phyloP scores from a whole-genome alignment of 2,113 vertebrate species.

The Podilymbus podiceps region DNA sequence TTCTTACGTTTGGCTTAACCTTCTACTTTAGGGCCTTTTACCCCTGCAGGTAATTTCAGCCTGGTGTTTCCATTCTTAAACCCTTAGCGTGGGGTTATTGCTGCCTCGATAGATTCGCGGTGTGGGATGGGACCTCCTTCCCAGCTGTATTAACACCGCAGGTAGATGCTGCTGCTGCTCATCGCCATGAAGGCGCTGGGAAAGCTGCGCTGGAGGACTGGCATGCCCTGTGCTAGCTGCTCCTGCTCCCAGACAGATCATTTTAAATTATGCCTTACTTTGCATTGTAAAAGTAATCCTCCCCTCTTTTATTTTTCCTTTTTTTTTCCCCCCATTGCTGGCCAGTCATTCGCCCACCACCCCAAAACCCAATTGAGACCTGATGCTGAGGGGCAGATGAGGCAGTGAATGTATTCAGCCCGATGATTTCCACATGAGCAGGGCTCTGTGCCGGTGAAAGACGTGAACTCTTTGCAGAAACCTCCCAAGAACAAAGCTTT shows the following conservation, averaged over 20 bases:
- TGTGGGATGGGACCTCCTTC: not conserved
- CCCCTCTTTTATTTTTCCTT: not conserved
- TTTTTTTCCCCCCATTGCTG: not conserved
- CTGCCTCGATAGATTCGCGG: fast-evolving
- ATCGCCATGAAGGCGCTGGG: not conserved
- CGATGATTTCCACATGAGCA: slow-evolving; percentile 57
- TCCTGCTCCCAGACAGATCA: not conserved
- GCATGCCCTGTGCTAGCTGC: not conserved
- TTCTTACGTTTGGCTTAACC: not conserved
- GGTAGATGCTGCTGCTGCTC: not conserved
- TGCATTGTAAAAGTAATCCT: not conserved
- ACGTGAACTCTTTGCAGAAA: slow-evolving; percentile 55
- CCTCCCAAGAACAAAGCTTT: slow-evolving; percentile 49
- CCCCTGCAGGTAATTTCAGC: not conserved
- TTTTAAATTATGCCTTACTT: not conserved
- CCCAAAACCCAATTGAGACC: slow-evolving; percentile 26
- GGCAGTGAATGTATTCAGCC: not conserved
- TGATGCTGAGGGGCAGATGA: slow-evolving; percentile 10
- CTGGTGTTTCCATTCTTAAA: not conserved
- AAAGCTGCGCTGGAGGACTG: not conserved
- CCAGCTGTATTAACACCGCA: not conserved
- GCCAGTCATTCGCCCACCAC: not conserved
- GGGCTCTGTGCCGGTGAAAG: slow-evolving; percentile 18
- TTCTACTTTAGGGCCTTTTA: not conserved
- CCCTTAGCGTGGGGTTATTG: fast-evolving